Evolutionary conservation across 2,888 invertebrate species (phyloP).

Genomic region (Sesia apiformis): DNA sequence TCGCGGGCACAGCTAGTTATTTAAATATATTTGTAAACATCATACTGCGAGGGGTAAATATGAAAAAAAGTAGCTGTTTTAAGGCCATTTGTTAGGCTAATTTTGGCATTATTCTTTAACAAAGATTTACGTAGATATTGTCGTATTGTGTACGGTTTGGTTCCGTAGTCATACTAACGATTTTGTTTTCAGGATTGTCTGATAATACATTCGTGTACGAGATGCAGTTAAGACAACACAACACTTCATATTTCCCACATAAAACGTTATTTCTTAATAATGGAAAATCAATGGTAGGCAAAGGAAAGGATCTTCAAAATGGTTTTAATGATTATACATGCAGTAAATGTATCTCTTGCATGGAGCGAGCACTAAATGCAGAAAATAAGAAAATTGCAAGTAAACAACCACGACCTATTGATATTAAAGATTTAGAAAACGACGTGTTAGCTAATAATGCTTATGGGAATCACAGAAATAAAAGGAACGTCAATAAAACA

Average conservation of each 20-base stretch:
- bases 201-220: neutral
- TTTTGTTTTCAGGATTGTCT: neutral
- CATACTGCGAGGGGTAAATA: no score
- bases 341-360: conserved; percentile 31
- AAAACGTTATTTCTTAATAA: conserved; percentile 7
- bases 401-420: conserved; percentile 10
- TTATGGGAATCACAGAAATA: conserved; percentile 14
- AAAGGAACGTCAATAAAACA: conserved; percentile 16
- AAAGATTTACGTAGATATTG: no score
- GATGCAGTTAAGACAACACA: neutral
- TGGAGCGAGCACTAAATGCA: conserved; percentile 34
- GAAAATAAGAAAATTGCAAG: conserved; percentile 12
- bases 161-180: no score
- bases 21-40: no score
- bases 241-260: neutral
- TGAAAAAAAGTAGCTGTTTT: no score
- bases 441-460: conserved; percentile 13
- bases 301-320: conserved; percentile 21
- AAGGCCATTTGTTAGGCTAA: no score
- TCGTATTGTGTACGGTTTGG: no score
- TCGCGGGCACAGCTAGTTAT: no score
- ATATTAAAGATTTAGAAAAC: conserved; percentile 18
- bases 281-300: conserved; percentile 14
- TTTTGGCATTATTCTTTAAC: no score
- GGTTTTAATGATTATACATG: conserved; percentile 31